A percentile compares a stretch with the other conserved stretches of the same genome.
phyloP scores from a whole-genome alignment of 1,140 invertebrate species.

The Thaumatotibia leucotreta region DNA sequence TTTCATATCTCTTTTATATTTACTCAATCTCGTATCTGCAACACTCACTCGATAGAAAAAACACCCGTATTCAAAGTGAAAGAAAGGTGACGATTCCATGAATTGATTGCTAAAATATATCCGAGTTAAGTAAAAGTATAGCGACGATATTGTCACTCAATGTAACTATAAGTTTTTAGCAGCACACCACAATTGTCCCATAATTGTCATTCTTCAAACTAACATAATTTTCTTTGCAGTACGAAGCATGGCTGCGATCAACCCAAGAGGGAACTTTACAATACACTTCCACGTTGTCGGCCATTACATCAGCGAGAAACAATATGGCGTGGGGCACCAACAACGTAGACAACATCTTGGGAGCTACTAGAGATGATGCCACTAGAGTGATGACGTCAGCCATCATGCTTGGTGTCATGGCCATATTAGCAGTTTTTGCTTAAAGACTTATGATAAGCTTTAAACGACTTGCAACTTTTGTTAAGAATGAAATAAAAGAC shows the following conservation, averaged over 20 bases:
- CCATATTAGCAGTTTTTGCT: slow-evolving; percentile 27
- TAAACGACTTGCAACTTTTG: background rate
- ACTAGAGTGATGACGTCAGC: slow-evolving; percentile 28
- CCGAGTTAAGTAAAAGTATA: too few relatives aligned
- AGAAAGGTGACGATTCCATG: too few relatives aligned
- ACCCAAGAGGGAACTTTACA: slow-evolving; percentile 37
- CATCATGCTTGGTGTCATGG: slow-evolving; percentile 29
- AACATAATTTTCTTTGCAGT: slow-evolving; percentile 34
- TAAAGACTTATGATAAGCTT: slow-evolving; percentile 15
- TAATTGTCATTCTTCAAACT: too few relatives aligned
- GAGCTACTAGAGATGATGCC: slow-evolving; percentile 39
- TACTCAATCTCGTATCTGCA: too few relatives aligned
- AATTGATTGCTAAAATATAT: too few relatives aligned
- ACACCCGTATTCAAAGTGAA: too few relatives aligned
- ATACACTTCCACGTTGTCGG: slow-evolving; percentile 36
- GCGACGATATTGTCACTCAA: too few relatives aligned
- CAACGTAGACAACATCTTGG: slow-evolving; percentile 43
- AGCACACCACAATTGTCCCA: too few relatives aligned
- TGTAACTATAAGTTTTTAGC: too few relatives aligned
- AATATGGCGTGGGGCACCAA: slow-evolving; percentile 55
- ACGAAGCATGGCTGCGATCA: slow-evolving; percentile 48
- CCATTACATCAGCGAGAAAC: slow-evolving; percentile 42
- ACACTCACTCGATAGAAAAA: too few relatives aligned
- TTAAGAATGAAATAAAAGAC: background rate
- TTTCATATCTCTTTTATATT: too few relatives aligned